Conservation (phyloP, 2,888 invertebrate species). For the Sturmia bella region DNA sequence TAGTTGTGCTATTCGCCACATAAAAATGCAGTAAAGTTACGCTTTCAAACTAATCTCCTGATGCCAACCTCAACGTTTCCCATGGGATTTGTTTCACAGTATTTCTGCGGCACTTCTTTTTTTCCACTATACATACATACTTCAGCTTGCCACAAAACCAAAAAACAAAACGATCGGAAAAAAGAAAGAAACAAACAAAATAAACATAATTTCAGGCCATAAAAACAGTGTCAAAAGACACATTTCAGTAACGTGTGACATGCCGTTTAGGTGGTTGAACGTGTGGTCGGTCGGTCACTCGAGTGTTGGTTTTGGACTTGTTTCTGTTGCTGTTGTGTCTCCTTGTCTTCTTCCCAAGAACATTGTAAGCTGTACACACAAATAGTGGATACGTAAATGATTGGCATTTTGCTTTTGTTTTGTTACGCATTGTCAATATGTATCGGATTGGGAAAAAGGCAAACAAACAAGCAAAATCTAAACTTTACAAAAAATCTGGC, state of each 20-base stretch:
- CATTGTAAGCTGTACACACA: conserved; percentile 29
- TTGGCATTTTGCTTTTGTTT: conserved; percentile 68
- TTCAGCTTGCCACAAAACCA: conserved; percentile 17
- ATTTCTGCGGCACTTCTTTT: conserved; percentile 60
- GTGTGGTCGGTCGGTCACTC: conserved; percentile 46
- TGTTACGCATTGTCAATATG: conserved; percentile 72
- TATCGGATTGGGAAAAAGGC: conserved; percentile 17
- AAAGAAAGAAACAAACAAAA: conserved; percentile 11
- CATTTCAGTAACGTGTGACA: conserved; percentile 69
- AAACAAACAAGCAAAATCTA: conserved; percentile 17
- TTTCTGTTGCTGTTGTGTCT: not conserved
- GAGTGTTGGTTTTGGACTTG: conserved; percentile 14
- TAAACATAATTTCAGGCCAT: conserved; percentile 55
- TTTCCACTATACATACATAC: conserved; percentile 5
- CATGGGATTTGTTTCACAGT: conserved; percentile 71
- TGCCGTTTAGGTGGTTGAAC: conserved; percentile 64
- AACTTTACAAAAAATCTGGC: conserved; percentile 20
- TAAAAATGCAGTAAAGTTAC: conserved; percentile 60
- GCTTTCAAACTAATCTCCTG: conserved; percentile 64
- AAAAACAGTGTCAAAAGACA: conserved; percentile 65
- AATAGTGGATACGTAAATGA: conserved; percentile 64
- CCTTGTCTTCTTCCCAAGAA: conserved; percentile 22
- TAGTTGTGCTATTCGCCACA: conserved; percentile 7
- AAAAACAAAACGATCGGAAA: not conserved
- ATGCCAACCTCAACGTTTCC: conserved; percentile 65